Percentiles rank a stretch among this genome's conserved stretches.
Evolutionary conservation across 2,113 vertebrate genomes (phyloP).

Genomic region (Sphyrna mokarran): DNA sequence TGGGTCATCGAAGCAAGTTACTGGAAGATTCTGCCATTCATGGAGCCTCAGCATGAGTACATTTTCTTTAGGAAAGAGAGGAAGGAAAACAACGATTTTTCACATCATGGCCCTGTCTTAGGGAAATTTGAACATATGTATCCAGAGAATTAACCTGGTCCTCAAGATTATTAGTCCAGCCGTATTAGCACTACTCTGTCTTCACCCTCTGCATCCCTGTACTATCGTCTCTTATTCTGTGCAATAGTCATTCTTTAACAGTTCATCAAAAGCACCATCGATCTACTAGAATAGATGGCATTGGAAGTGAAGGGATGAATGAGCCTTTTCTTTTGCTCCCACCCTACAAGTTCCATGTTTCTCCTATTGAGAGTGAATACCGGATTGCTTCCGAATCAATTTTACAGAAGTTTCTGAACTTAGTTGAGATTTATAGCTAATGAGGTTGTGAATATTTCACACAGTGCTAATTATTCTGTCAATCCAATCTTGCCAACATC

Average conservation of each 20-base stretch:
- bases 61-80: neutral
- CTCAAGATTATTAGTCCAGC: no score
- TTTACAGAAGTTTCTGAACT: neutral
- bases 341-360: neutral
- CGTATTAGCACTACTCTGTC: no score
- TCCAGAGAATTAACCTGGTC: no score
- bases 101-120: neutral
- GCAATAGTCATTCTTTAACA: neutral
- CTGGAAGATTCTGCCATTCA: neutral
- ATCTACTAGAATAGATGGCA: neutral
- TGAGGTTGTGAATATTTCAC: neutral
- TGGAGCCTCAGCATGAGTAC: neutral
- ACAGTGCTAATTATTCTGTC: neutral
- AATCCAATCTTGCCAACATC: neutral
- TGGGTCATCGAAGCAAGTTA: neutral
- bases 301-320: neutral
- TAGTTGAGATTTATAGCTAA: neutral
- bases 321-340: neutral
- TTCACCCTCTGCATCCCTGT: no score
- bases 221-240: neutral
- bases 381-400: neutral
- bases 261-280: neutral
- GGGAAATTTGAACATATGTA: no score
- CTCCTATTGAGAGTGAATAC: neutral
- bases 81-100: neutral